These are phyloP conservation scores for Octodon degus DNA, from an alignment of 2,113 vertebrate genomes.

Conservation along the genomic window DNA sequence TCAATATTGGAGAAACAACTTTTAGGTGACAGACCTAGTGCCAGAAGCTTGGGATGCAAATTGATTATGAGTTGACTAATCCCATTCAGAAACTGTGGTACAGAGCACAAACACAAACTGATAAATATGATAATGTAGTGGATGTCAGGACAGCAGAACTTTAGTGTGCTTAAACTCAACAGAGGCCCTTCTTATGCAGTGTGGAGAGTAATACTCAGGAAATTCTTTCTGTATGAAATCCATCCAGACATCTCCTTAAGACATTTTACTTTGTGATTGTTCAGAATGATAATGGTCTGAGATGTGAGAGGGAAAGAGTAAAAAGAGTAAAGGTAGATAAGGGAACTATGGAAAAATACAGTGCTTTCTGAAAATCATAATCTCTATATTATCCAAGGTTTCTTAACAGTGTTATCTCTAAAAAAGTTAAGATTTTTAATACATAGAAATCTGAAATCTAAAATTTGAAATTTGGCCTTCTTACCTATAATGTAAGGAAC, in stretches of 20 bases:
- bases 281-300: not conserved
- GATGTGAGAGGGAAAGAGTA: not conserved
- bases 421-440: slow-evolving; percentile 24
- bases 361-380: not conserved
- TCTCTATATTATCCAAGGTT: not conserved
- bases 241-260: not conserved
- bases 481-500: not conserved
- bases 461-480: slow-evolving; percentile 38
- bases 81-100: not conserved
- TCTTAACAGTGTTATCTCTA: not conserved
- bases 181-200: not conserved
- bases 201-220: not conserved
- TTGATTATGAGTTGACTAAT: not conserved
- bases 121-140: not conserved
- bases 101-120: not conserved
- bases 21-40: not conserved
- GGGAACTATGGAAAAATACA: not conserved
- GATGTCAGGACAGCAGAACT: not conserved
- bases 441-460: not conserved
- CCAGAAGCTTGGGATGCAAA: not conserved
- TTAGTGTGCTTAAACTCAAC: not conserved
- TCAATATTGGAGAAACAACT: not conserved
- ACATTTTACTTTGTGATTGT: slow-evolving; percentile 1
- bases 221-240: not conserved
- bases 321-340: not conserved